Percentiles rank a stretch among this genome's conserved stretches.
phyloP scores from a whole-genome alignment of 2,797 vertebrate genomes.

The Scomberomorus guttatus region DNA sequence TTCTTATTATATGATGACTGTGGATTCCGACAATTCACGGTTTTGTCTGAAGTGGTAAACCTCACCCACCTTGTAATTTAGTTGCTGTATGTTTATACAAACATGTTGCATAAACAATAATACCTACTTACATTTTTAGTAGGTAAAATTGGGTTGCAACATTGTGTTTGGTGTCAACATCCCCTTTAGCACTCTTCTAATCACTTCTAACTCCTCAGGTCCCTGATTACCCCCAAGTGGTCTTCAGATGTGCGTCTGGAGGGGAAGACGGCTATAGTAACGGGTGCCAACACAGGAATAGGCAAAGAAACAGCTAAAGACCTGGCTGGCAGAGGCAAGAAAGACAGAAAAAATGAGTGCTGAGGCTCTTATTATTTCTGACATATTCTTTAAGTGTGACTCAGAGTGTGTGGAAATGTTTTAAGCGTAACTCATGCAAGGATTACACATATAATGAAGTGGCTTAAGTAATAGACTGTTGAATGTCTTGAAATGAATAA shows the following conservation, averaged over 20 bases:
- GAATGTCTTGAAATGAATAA: neutral
- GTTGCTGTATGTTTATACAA: slow-evolving; percentile 13
- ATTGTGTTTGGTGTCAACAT: neutral
- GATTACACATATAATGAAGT: neutral
- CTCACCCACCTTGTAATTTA: slow-evolving; percentile 25
- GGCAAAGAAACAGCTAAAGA: slow-evolving; percentile 85
- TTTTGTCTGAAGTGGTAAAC: slow-evolving; percentile 27
- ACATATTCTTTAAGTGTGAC: neutral
- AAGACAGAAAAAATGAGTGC: neutral
- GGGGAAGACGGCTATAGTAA: slow-evolving; percentile 83
- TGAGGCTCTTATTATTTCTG: neutral
- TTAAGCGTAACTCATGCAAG: neutral
- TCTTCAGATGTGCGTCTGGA: slow-evolving; percentile 80
- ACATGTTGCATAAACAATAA: slow-evolving; percentile 9
- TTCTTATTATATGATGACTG: neutral
- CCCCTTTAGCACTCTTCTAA: neutral
- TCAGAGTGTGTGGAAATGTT: slow-evolving; percentile 6
- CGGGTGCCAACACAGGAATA: slow-evolving; percentile 81
- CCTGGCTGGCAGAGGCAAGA: slow-evolving; percentile 80
- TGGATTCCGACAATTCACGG: slow-evolving; percentile 18
- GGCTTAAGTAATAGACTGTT: slow-evolving; percentile 4
- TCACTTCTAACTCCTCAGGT: slow-evolving; percentile 60
- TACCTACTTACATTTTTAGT: neutral
- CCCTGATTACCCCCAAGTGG: slow-evolving; percentile 74
- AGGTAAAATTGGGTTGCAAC: neutral